Percentiles rank a stretch among this genome's conserved stretches.
Evolutionary conservation across 2,113 vertebrate species (phyloP).

Genomic region (Sialia sialis): DNA sequence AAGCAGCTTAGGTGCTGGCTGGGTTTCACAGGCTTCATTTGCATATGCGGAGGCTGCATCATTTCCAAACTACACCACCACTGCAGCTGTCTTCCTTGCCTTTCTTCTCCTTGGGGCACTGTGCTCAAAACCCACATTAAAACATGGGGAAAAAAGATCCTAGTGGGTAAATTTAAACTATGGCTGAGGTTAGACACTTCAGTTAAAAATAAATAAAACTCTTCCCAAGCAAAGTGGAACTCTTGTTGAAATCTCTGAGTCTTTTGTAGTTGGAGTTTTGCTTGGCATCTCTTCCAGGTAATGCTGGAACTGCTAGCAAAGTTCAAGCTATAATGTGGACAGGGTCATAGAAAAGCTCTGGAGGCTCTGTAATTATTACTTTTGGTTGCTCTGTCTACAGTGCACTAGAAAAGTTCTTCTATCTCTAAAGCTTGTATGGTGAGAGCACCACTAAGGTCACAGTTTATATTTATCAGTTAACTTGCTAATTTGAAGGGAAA

Average conservation of each 20-base stretch:
- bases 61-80: background rate
- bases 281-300: background rate
- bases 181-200: background rate
- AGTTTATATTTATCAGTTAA: slow-evolving; percentile 51
- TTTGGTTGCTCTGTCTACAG: background rate
- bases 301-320: background rate
- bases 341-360: background rate
- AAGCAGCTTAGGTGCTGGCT: slow-evolving; percentile 10
- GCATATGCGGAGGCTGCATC: background rate
- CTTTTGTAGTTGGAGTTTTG: background rate
- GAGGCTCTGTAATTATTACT: background rate
- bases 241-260: background rate
- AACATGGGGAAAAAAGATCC: background rate
- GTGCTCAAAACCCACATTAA: background rate
- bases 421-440: background rate
- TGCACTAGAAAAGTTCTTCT: background rate
- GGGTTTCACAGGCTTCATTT: slow-evolving; percentile 2
- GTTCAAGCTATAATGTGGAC: background rate
- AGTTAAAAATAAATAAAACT: background rate
- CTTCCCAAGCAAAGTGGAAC: background rate
- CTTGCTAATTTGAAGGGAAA: slow-evolving; percentile 58
- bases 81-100: background rate
- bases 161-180: background rate
- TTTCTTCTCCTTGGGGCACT: background rate
- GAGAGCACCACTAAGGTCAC: slow-evolving; percentile 15